phyloP scores from a whole-genome alignment of 2,888 invertebrate genomes.

The Drosophila eohydei region DNA sequence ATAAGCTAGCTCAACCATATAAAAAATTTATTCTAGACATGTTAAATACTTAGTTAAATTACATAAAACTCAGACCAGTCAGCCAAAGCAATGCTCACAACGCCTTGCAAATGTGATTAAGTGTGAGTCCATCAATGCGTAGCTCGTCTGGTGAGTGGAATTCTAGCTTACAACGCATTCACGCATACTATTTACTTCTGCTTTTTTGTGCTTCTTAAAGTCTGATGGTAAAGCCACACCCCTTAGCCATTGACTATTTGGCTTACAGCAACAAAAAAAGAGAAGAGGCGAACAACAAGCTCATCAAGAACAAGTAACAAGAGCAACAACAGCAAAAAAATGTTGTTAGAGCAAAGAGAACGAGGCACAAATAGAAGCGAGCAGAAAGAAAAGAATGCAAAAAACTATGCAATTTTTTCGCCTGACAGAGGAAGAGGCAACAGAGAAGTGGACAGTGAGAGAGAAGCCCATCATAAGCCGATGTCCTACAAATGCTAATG shows the following conservation, averaged over 20 bases:
- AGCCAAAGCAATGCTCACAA: too few relatives aligned
- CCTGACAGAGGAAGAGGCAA: slow-evolving; percentile 1
- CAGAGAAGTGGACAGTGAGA: not conserved
- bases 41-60: not conserved
- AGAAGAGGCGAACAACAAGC: slow-evolving; percentile 49
- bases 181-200: not conserved
- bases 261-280: slow-evolving; percentile 18
- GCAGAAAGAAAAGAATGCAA: slow-evolving; percentile 28
- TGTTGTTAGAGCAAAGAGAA: slow-evolving; percentile 25
- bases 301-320: slow-evolving; percentile 48
- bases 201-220: slow-evolving; percentile 1
- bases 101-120: not conserved
- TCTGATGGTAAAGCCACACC: slow-evolving; percentile 24
- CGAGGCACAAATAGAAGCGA: slow-evolving; percentile 8
- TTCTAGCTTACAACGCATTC: slow-evolving; percentile 1
- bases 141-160: not conserved
- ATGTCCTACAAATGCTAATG: slow-evolving; percentile 60
- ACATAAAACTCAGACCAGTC: not conserved
- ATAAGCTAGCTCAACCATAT: not conserved
- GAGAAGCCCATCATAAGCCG: slow-evolving; percentile 28
- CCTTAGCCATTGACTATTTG: slow-evolving; percentile 10
- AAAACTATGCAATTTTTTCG: slow-evolving; percentile 55
- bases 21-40: not conserved
- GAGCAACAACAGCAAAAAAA: slow-evolving; percentile 23
- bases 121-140: slow-evolving; percentile 14